Evolutionary conservation across 2,113 vertebrate species (phyloP).

Genomic region (Genyomyrus donnyi): DNA sequence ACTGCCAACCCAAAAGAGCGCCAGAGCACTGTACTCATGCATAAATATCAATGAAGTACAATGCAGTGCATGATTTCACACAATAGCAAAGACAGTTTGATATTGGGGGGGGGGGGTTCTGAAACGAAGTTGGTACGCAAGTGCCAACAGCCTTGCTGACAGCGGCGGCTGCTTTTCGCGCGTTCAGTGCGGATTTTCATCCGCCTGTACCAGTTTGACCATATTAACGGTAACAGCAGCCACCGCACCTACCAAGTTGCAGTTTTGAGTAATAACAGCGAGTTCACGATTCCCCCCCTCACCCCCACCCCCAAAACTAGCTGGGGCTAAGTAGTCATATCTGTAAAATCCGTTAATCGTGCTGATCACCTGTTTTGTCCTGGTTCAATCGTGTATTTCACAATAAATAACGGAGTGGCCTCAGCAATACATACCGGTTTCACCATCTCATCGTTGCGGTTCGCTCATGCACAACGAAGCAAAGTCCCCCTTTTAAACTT

Average conservation of each 20-base stretch:
- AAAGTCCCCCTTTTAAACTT: not conserved
- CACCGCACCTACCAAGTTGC: not conserved
- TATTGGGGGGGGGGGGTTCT: not conserved
- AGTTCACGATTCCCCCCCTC: not conserved
- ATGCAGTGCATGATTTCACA: not conserved
- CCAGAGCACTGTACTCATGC: not conserved
- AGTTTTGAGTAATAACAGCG: not conserved
- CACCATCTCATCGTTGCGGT: not conserved
- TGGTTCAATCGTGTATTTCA: not conserved
- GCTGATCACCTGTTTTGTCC: not conserved
- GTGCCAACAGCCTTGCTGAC: not conserved
- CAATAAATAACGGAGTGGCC: not conserved
- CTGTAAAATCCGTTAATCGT: not conserved
- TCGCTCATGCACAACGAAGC: not conserved
- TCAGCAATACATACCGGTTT: not conserved
- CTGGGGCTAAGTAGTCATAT: not conserved
- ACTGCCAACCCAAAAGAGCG: not conserved
- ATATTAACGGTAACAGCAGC: not conserved
- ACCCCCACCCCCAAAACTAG: not conserved
- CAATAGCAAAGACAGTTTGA: not conserved
- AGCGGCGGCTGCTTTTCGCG: not conserved
- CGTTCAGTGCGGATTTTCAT: not conserved
- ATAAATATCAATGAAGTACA: not conserved
- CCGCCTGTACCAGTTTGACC: not conserved
- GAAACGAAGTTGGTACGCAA: not conserved